A percentile compares a stretch with the other conserved stretches of the same genome.
Conservation (phyloP, 2,113 vertebrate species). For the Heptranchias perlo region DNA sequence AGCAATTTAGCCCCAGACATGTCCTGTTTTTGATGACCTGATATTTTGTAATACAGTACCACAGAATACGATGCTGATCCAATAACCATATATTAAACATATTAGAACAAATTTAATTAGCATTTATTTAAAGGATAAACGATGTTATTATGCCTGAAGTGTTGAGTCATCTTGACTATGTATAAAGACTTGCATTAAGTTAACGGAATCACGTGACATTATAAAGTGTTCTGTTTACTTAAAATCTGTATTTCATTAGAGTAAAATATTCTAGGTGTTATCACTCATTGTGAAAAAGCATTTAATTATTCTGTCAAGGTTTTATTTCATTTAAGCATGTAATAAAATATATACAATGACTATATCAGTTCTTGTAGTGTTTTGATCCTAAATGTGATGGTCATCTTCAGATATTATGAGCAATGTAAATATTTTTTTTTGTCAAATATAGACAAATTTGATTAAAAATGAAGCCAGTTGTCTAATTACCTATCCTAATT, state of each 20-base stretch:
- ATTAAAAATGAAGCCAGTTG: not conserved
- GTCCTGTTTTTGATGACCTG: not conserved
- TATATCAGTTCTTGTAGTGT: not conserved
- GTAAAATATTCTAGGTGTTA: not conserved
- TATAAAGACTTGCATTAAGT: not conserved
- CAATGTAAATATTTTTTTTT: not conserved
- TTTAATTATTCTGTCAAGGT: not conserved
- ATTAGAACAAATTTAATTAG: not conserved
- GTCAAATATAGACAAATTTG: not conserved
- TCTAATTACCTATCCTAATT: not conserved
- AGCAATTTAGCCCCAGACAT: not conserved
- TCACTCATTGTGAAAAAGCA: not conserved
- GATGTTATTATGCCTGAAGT: not conserved
- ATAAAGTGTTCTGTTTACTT: not conserved
- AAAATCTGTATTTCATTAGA: not conserved
- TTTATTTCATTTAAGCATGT: not conserved
- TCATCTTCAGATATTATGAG: not conserved
- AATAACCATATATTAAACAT: not conserved
- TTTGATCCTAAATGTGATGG: not conserved
- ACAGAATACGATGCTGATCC: not conserved
- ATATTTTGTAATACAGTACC: not conserved
- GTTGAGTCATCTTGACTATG: not conserved
- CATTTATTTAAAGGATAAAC: not conserved
- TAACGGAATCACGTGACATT: not conserved
- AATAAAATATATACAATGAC: not conserved